These are phyloP conservation scores for Conus ventricosus DNA, from an alignment of 1,140 invertebrate species.

Conservation along the genomic window DNA sequence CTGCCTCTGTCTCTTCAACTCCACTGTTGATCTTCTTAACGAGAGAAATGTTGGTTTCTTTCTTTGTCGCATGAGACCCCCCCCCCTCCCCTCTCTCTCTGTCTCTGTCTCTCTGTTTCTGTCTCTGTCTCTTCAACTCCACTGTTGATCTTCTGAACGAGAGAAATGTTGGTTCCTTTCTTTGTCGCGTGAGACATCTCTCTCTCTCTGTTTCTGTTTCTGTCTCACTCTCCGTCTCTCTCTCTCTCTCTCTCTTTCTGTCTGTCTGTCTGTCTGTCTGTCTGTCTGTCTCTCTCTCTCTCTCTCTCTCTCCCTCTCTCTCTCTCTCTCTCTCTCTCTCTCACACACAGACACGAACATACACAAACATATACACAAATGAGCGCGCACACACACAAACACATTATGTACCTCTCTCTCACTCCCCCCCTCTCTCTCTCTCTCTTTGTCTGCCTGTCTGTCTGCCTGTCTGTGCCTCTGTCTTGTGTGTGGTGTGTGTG, in stretches of 20 bases:
- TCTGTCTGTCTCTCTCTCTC: background rate
- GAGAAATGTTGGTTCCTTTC: background rate
- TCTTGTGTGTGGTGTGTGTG: constrained; percentile 1
- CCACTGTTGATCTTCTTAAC: too few relatives aligned
- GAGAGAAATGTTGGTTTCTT: too few relatives aligned
- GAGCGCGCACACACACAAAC: background rate
- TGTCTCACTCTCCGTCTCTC: background rate
- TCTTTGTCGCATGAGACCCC: too few relatives aligned
- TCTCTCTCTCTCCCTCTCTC: background rate
- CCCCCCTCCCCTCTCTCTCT: background rate
- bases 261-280: background rate
- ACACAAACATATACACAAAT: too few relatives aligned
- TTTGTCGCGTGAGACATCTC: background rate
- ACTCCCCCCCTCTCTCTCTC: background rate
- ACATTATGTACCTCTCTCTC: too few relatives aligned
- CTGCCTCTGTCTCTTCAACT: background rate
- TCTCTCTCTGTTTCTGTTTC: background rate
- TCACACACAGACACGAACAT: background rate
- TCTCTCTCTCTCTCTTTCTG: background rate
- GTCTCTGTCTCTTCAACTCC: background rate
- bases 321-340: constrained; percentile 2
- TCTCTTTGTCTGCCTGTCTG: background rate
- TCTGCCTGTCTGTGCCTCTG: background rate
- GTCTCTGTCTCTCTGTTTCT: background rate
- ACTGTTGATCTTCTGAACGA: background rate